A percentile compares a stretch with the other conserved stretches of the same genome.
These are phyloP conservation scores for Dysmachus trigonus DNA, from an alignment of 2,888 invertebrate genomes.

Conservation along the genomic window DNA sequence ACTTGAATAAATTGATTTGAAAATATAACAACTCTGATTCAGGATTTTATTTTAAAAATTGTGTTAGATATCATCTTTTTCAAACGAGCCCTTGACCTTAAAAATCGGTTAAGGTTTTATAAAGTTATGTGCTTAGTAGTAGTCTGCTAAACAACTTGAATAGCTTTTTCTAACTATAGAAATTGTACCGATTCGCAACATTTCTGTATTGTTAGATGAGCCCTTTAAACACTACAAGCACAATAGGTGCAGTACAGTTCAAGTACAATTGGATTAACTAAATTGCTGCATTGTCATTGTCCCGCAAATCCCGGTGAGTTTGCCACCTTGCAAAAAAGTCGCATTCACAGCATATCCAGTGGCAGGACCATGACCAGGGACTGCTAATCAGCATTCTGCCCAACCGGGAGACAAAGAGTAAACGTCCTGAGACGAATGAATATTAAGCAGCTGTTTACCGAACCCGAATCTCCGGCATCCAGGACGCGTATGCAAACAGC, in stretches of 20 bases:
- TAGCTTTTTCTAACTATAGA: not conserved
- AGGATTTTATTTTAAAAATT: too few species aligned
- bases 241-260: not conserved
- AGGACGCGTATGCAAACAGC: not conserved
- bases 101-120: too few species aligned
- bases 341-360: not conserved
- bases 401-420: not conserved
- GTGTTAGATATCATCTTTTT: too few species aligned
- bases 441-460: not conserved
- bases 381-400: not conserved
- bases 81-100: too few species aligned
- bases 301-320: not conserved
- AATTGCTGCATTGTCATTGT: not conserved
- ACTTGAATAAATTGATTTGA: too few species aligned
- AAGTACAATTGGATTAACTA: not conserved
- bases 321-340: not conserved
- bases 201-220: not conserved
- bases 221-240: not conserved
- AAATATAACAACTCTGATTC: too few species aligned
- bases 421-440: not conserved
- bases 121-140: too few species aligned
- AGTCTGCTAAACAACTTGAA: not conserved
- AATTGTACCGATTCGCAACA: not conserved
- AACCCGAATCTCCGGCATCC: not conserved
- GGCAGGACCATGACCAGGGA: not conserved